Evolutionary conservation across 2,888 invertebrate genomes (phyloP), one percentile per base, ranked within the genome.

Genomic region (Sarcophaga rosellei): DNA sequence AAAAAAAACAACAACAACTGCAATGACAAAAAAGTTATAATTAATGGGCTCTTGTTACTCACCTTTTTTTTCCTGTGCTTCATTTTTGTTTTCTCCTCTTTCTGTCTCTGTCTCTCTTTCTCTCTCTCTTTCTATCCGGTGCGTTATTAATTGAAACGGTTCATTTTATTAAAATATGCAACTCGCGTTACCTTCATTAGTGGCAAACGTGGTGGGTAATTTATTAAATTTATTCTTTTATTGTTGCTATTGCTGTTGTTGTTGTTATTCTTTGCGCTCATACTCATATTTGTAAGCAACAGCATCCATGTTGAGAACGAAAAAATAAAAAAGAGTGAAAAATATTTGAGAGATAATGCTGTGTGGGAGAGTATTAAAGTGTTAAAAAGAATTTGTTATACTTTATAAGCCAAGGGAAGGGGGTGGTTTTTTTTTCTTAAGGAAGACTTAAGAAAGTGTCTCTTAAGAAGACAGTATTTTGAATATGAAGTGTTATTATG

Each of bases 161-260:
- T 79, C 63, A 85, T 81, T 85, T 82, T 86, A 86, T 87, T 86
- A 87, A 88, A 88, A 85, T 88, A 88, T 86, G 87, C 88, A 87
- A 76, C 85, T 78, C 85, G 80, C 82, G 88, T 88, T 85, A 82
- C 83, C 74, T 80, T 81, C 87, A 86, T 88, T 88, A 88, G 85
- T 75, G 84, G 76, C 85, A 85, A 72, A 73, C 84, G 73, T 84
- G 77, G 63, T 66, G 74, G 77, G 53, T 87, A 86, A 88, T 88
- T 83, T 83, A 81, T 88, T 87, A 85, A 85, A 85, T 81, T 86
- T 25, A 53, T 69, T 53, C 53, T 45, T 35, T 74, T 15, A 62
- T 63, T n/a, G 15, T 21, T 70, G 62, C 3, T 25, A 1, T 20
- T 21, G 17, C 25, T 47, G 25, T 53, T 75, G n/a, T 65, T 53